These are phyloP conservation scores for Leptothorax acervorum DNA, from an alignment of 2,888 invertebrate genomes.

Conservation along the genomic window DNA sequence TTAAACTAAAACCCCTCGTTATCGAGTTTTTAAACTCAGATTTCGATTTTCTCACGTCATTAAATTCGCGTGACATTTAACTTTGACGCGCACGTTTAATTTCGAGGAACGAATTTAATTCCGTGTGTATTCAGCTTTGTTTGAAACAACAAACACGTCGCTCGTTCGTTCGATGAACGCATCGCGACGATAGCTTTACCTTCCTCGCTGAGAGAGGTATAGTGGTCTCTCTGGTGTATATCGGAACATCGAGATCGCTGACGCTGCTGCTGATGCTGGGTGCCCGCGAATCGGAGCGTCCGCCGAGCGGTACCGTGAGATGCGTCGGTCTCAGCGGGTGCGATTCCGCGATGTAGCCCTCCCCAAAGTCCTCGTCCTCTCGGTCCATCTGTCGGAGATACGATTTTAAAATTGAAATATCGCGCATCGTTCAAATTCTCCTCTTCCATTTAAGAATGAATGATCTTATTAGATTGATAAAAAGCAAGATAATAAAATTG, in stretches of 20 bases:
- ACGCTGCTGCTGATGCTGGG: constrained; percentile 87
- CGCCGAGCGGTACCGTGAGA: constrained; percentile 85
- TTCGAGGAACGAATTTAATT: neutral
- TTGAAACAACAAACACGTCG: neutral
- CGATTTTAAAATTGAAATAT: neutral
- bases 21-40: neutral
- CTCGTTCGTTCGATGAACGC: neutral
- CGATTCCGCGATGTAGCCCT: constrained; percentile 87
- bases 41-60: neutral
- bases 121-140: neutral
- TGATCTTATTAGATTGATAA: neutral
- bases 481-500: neutral
- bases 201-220: constrained; percentile 79
- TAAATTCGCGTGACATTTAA: neutral
- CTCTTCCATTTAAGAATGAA: neutral
- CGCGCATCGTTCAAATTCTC: neutral
- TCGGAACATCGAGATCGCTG: constrained; percentile 87
- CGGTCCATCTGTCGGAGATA: constrained; percentile 78
- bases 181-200: constrained; percentile 72
- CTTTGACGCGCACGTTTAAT: neutral
- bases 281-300: constrained; percentile 83
- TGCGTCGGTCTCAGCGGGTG: constrained; percentile 87
- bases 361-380: constrained; percentile 85
- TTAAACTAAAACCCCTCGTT: neutral
- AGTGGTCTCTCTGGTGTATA: constrained; percentile 86